Evolutionary conservation across 2,797 vertebrate species (phyloP), one percentile per base, ranked within the genome.

Genomic region (Hydrocynus forskahlii): DNA sequence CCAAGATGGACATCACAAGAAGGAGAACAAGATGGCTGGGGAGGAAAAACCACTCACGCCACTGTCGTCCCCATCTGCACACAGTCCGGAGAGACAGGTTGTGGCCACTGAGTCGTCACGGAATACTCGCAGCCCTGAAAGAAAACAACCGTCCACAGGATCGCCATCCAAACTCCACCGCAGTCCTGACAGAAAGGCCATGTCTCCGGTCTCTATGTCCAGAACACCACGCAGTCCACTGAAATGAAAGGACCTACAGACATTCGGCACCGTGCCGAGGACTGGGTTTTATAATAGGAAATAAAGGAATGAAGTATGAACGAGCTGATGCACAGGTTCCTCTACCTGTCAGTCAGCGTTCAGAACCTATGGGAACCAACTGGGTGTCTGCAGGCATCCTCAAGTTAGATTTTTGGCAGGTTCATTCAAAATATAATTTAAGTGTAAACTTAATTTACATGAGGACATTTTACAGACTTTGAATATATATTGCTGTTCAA

Each of bases 1-100:
- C 6, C 76, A 75, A 2, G 75, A 78, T 9, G 72, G 83, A 68
- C 82, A 60, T 23, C 63, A 81, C 63, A 80, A 66, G 69, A 85
- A 74, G 29, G 74, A 83, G 48, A 69, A 80, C 29, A 85, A 82
- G 43, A 23, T 4, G n/a, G 45, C 57, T n/a, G 16, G 35, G 2
- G 86, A 85, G 75, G 70, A 82, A 64, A 74, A 81, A 21, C 79
- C 63, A 4, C 67, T 81, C 50, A 79, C 45, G 50, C 73, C 77
- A 12, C 43, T 43, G 14, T 73, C 62, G 16, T 64, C 68, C 29
- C 74, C 80, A 5, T 21, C 73, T 10, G 52, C 59, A 43, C 82
- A 73, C 50, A 81, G 81, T 76, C 81, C 73, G 7, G 82, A 79
- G 21, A 81, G 1, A 63, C 76, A 68, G 55, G 72, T 52, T 14